phyloP scores from a whole-genome alignment of 2,888 invertebrate species.

The Blera fallax region DNA sequence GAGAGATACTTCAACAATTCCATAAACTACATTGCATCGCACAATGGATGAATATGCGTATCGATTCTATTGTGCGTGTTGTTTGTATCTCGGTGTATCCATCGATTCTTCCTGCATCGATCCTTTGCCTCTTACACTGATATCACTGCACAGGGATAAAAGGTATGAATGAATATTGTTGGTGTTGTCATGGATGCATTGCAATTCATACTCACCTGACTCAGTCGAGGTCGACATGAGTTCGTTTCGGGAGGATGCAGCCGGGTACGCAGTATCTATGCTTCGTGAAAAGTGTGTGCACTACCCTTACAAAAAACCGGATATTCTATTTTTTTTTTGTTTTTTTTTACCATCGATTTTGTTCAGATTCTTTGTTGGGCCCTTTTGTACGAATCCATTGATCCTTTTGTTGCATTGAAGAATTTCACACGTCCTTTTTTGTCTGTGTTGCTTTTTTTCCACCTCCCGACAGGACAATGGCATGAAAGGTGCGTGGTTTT shows the following conservation, averaged over 20 bases:
- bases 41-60: conserved; percentile 63
- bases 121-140: conserved; percentile 34
- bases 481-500: conserved; percentile 61
- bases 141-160: conserved; percentile 44
- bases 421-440: conserved; percentile 70
- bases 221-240: conserved; percentile 6
- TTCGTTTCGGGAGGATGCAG: conserved; percentile 39
- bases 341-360: conserved; percentile 24
- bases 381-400: conserved; percentile 57
- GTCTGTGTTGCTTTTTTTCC: not conserved
- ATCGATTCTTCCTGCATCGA: conserved; percentile 48
- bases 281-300: conserved; percentile 19
- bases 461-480: conserved; percentile 23
- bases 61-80: conserved; percentile 56
- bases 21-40: conserved; percentile 55
- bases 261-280: not conserved
- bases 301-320: conserved; percentile 60
- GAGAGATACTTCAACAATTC: conserved; percentile 61
- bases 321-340: conserved; percentile 55
- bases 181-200: conserved; percentile 56
- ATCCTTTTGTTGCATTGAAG: conserved; percentile 65
- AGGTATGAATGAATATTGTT: conserved; percentile 54
- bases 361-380: conserved; percentile 25
- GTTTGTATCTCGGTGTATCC: conserved; percentile 25
- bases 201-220: conserved; percentile 56